These are phyloP conservation scores for Diarsia brunnea DNA, from an alignment of 2,888 invertebrate species.

Conservation along the genomic window DNA sequence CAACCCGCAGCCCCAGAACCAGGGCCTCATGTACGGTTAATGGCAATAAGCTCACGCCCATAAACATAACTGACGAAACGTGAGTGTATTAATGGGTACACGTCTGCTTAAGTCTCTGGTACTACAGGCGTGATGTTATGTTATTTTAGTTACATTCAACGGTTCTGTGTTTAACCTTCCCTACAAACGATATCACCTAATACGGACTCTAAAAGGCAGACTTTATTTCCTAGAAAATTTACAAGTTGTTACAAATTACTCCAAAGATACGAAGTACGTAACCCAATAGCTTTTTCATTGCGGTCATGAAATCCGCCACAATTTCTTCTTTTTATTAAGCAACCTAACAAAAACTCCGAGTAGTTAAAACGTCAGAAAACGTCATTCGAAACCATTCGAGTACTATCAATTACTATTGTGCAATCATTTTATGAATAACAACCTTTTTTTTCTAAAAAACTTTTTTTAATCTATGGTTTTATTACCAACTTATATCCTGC, in stretches of 20 bases:
- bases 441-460: slow-evolving; percentile 74
- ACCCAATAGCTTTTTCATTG: neutral
- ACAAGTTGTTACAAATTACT: neutral
- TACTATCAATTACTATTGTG: slow-evolving; percentile 88
- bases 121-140: too few relatives aligned
- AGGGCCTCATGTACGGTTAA: too few relatives aligned
- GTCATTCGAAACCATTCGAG: slow-evolving; percentile 81
- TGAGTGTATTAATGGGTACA: too few relatives aligned
- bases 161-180: too few relatives aligned
- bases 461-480: slow-evolving; percentile 71
- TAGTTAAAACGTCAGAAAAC: slow-evolving; percentile 69
- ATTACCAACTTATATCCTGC: slow-evolving; percentile 30
- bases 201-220: neutral
- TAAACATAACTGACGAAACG: too few relatives aligned
- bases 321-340: slow-evolving; percentile 13
- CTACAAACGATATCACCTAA: neutral
- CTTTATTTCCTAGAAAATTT: neutral
- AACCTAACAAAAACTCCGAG: slow-evolving; percentile 44
- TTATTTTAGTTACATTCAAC: too few relatives aligned
- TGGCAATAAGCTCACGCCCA: too few relatives aligned
- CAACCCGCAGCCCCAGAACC: too few relatives aligned
- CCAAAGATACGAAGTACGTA: neutral
- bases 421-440: slow-evolving; percentile 79
- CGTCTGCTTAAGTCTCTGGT: too few relatives aligned
- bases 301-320: slow-evolving; percentile 36